Evolutionary conservation across 1,140 invertebrate genomes (phyloP).

Genomic region (Acromyrmex heyeri): DNA sequence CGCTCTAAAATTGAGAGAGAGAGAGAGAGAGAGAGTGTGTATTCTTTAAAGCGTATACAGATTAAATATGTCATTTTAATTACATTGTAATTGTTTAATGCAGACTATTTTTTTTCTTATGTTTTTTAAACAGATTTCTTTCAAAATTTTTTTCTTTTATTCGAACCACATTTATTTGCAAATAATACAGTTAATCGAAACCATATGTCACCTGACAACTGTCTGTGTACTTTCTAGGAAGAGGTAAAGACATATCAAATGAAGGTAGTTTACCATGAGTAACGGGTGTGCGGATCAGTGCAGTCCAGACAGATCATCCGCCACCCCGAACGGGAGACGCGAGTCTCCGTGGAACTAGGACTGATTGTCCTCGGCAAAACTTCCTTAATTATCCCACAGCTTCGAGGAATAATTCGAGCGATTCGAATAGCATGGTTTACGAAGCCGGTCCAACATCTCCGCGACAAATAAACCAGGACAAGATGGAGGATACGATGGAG

Average conservation of each 20-base stretch:
- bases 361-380: conserved; percentile 84
- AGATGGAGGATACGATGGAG: conserved; percentile 28
- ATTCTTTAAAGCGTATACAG: not conserved
- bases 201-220: not conserved
- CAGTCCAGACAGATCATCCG: conserved; percentile 44
- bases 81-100: not conserved
- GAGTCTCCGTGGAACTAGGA: conserved; percentile 63
- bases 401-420: conserved; percentile 79
- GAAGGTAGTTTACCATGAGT: conserved; percentile 19
- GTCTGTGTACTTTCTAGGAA: not conserved
- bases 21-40: not conserved
- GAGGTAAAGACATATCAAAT: conserved; percentile 61
- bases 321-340: conserved; percentile 8
- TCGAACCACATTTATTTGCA: not conserved
- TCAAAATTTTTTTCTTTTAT: not conserved
- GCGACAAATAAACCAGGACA: conserved; percentile 70
- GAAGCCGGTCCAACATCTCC: conserved; percentile 62
- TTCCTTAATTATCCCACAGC: conserved; percentile 85
- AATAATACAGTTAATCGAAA: conserved; percentile 37
- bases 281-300: conserved; percentile 47
- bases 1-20: not conserved
- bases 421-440: conserved; percentile 76
- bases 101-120: not conserved
- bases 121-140: not conserved
- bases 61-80: conserved; percentile 23